A percentile compares a stretch with the other conserved stretches of the same genome.
These are phyloP conservation scores for Ganaspis brasiliensis DNA, from an alignment of 2,888 invertebrate genomes.

Conservation along the genomic window DNA sequence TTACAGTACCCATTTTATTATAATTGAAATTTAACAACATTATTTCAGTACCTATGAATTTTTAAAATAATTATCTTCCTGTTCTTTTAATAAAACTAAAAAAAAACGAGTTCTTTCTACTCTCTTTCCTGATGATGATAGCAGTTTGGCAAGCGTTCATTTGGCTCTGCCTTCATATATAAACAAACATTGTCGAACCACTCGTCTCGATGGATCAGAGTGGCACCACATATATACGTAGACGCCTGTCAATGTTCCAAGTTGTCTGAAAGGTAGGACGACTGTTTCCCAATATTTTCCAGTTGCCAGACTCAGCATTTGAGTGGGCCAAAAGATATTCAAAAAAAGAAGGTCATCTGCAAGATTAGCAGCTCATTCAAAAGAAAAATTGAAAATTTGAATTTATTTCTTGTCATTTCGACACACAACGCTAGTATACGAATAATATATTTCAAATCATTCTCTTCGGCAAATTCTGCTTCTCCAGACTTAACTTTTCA, in stretches of 20 bases:
- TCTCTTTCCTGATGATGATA: constrained; percentile 12
- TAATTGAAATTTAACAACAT: too few species aligned
- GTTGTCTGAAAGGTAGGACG: background rate
- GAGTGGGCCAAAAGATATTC: constrained; percentile 5
- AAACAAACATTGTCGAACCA: constrained; percentile 21
- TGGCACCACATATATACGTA: constrained; percentile 13
- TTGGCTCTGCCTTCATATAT: constrained; percentile 16
- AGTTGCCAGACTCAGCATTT: background rate
- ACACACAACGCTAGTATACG: too few species aligned
- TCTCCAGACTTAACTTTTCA: background rate
- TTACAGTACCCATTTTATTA: too few species aligned
- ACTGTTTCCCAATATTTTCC: constrained; percentile 37
- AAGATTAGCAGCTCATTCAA: constrained; percentile 6
- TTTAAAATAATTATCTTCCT: background rate
- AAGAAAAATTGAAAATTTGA: background rate
- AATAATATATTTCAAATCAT: background rate
- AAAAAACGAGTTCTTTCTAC: background rate
- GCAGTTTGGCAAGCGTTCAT: constrained; percentile 29
- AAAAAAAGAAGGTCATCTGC: background rate
- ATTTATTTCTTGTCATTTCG: too few species aligned
- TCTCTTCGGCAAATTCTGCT: background rate
- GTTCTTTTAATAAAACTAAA: background rate
- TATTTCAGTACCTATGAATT: too few species aligned
- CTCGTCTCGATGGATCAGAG: constrained; percentile 17
- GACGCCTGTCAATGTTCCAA: constrained; percentile 15